Evolutionary conservation across 2,888 invertebrate species (phyloP).

Genomic region (Aspidiotus rigidus): DNA sequence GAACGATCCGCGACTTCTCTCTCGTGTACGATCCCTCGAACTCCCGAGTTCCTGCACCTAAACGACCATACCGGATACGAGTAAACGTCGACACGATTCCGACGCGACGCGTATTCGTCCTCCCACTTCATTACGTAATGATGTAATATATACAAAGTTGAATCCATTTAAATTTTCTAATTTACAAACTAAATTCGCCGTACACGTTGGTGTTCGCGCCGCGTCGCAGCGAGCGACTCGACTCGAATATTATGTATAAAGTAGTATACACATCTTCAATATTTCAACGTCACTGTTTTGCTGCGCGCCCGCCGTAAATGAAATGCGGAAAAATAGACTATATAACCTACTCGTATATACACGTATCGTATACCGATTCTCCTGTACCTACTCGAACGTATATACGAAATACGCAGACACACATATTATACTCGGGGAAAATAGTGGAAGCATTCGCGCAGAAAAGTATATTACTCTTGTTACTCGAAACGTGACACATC

Average conservation of each 20-base stretch:
- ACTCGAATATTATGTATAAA: no score
- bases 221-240: no score
- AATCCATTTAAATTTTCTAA: background rate
- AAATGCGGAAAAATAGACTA: conserved; percentile 1
- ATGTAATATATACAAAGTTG: no score
- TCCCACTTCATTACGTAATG: no score
- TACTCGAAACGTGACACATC: background rate
- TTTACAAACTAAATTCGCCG: background rate
- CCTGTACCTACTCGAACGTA: background rate
- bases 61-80: no score
- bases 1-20: no score
- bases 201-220: background rate
- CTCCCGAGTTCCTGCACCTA: no score
- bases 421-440: no score
- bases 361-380: no score
- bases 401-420: background rate
- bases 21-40: no score
- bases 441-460: conserved; percentile 1
- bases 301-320: background rate
- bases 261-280: background rate
- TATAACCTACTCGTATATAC: background rate
- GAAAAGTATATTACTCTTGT: conserved; percentile 2
- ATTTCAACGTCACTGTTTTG: background rate
- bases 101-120: no score
- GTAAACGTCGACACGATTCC: no score